phyloP scores from a whole-genome alignment of 2,888 invertebrate species.

The Acanthosoma haemorrhoidale region DNA sequence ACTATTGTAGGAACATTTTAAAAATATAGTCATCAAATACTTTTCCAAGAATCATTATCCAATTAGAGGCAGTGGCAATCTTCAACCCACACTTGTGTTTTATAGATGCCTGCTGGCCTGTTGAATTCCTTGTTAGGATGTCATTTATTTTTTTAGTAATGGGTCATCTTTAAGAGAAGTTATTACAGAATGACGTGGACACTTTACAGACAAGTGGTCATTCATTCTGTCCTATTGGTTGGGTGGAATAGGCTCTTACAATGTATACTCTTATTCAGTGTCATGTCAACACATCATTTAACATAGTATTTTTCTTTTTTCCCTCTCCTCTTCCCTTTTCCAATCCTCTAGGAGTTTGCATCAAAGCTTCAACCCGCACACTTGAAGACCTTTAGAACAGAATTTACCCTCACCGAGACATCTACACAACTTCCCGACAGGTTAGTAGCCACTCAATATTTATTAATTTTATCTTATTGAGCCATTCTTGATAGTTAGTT shows the following conservation, averaged over 20 bases:
- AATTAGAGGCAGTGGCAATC: neutral
- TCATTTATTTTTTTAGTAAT: neutral
- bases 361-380: conserved; percentile 65
- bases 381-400: conserved; percentile 73
- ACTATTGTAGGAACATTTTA: too few species aligned
- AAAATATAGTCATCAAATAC: too few species aligned
- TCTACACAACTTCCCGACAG: conserved; percentile 36
- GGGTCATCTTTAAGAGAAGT: neutral
- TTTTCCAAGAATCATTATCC: neutral
- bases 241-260: neutral
- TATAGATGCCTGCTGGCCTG: neutral
- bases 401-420: conserved; percentile 60
- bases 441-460: neutral
- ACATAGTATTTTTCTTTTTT: too few species aligned
- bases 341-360: conserved; percentile 57
- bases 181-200: neutral
- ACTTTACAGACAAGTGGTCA: neutral
- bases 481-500: neutral
- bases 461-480: neutral
- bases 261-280: neutral
- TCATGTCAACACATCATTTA: neutral
- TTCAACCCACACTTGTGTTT: neutral
- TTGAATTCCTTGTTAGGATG: neutral
- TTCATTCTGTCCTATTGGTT: neutral
- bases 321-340: too few species aligned